A percentile compares a stretch with the other conserved stretches of the same genome.
Conservation (phyloP, 2,113 vertebrate species). For the Columba janthina region DNA sequence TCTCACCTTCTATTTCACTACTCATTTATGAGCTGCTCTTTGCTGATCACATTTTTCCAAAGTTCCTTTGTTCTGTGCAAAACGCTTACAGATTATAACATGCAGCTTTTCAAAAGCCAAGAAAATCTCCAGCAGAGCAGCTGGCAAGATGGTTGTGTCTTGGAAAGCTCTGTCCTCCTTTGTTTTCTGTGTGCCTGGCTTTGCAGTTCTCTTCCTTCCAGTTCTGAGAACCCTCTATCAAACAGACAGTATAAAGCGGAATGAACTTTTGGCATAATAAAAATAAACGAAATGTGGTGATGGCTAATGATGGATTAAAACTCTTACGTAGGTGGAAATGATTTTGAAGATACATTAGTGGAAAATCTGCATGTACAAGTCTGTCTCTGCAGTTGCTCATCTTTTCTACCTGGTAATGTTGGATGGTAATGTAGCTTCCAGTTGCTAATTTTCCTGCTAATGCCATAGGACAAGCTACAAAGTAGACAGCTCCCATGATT, state of each 20-base stretch:
- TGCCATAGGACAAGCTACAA: neutral
- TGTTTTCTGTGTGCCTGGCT: neutral
- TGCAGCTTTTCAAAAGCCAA: constrained; percentile 1
- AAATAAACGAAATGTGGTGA: neutral
- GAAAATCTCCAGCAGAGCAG: constrained; percentile 6
- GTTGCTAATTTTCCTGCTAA: neutral
- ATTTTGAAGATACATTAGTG: neutral
- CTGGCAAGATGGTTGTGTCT: neutral
- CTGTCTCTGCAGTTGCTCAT: neutral
- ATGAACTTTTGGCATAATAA: neutral
- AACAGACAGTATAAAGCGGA: neutral
- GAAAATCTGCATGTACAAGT: neutral
- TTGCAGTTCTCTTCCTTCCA: neutral
- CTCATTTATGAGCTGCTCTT: neutral
- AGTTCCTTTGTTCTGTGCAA: constrained; percentile 5
- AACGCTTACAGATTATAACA: neutral
- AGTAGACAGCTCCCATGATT: neutral
- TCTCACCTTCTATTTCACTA: neutral
- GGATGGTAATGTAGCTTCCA: neutral
- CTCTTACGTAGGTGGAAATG: neutral
- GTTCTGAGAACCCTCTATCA: neutral
- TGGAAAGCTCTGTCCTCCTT: neutral
- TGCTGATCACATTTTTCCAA: constrained; percentile 1
- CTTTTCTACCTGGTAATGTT: neutral
- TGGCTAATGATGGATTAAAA: neutral